A percentile compares a stretch with the other conserved stretches of the same genome.
These are phyloP conservation scores for Drosophila subsilvestris DNA, from an alignment of 2,888 invertebrate genomes.

Conservation along the genomic window DNA sequence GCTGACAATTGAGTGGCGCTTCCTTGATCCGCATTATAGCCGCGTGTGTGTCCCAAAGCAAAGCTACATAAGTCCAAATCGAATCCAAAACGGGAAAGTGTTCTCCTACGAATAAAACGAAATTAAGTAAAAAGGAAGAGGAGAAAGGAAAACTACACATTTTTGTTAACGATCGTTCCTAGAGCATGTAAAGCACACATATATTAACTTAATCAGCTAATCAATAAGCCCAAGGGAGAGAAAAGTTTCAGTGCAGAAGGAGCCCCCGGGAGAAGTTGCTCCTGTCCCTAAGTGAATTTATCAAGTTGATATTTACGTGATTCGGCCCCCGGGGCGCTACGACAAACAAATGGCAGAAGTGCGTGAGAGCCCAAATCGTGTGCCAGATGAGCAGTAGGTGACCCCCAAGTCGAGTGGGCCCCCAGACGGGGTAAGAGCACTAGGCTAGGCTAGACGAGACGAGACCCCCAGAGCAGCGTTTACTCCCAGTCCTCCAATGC, in stretches of 20 bases:
- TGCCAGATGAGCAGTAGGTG: slow-evolving; percentile 20
- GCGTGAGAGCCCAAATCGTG: slow-evolving; percentile 36
- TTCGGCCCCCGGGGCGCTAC: background rate
- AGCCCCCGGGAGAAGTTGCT: slow-evolving; percentile 8
- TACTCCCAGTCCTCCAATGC: slow-evolving; percentile 58
- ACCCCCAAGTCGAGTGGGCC: slow-evolving; percentile 13
- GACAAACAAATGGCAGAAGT: slow-evolving; percentile 39
- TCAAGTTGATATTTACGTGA: slow-evolving; percentile 42
- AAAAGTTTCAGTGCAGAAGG: background rate
- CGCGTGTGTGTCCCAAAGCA: slow-evolving; percentile 21
- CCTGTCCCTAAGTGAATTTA: slow-evolving; percentile 37
- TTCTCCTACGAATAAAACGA: slow-evolving; percentile 4
- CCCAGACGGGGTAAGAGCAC: slow-evolving; percentile 21
- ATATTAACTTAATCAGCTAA: slow-evolving; percentile 13
- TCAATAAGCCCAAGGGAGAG: slow-evolving; percentile 28
- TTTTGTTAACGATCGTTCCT: slow-evolving; percentile 37
- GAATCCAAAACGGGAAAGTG: background rate
- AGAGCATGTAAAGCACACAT: slow-evolving; percentile 13
- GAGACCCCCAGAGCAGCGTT: slow-evolving; percentile 23
- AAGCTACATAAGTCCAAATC: background rate
- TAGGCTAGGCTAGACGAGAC: background rate
- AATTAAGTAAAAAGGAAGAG: background rate
- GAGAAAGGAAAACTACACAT: background rate
- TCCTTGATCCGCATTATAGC: slow-evolving; percentile 23
- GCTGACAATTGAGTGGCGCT: slow-evolving; percentile 4